phyloP scores from a whole-genome alignment of 2,888 invertebrate genomes.

The Gastrophysa polygoni region DNA sequence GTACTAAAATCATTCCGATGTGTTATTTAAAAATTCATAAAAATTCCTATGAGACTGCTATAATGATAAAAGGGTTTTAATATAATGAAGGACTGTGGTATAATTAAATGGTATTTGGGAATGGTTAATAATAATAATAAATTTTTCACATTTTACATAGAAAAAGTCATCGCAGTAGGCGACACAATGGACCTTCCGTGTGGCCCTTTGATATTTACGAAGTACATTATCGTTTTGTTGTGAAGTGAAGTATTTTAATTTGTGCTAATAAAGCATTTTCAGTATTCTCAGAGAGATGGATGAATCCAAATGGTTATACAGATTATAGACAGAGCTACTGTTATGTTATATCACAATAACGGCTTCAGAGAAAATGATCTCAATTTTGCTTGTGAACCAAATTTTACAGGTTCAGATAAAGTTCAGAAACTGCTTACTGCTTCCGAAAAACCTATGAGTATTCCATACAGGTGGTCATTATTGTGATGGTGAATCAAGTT shows the following conservation, averaged over 20 bases:
- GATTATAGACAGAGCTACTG: too few species aligned
- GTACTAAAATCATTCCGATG: background rate
- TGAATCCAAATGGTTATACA: too few species aligned
- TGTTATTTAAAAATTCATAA: slow-evolving; percentile 11
- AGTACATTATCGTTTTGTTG: background rate
- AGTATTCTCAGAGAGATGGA: too few species aligned
- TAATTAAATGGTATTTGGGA: slow-evolving; percentile 9
- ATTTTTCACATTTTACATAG: background rate
- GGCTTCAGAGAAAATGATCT: too few species aligned
- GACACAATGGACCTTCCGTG: background rate
- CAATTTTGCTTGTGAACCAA: too few species aligned
- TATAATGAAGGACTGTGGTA: slow-evolving; percentile 7
- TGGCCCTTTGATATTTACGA: slow-evolving; percentile 1
- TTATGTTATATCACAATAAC: too few species aligned
- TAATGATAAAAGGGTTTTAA: slow-evolving; percentile 1
- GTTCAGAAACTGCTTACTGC: too few species aligned
- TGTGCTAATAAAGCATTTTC: background rate
- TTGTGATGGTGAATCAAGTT: too few species aligned
- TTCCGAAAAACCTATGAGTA: too few species aligned
- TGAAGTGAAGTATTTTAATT: background rate
- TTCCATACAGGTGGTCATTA: too few species aligned
- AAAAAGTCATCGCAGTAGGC: background rate
- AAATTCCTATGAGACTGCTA: slow-evolving; percentile 9
- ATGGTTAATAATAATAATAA: slow-evolving; percentile 2
- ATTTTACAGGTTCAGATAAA: too few species aligned